These are phyloP conservation scores for Drosophila parthenogenetica DNA, from an alignment of 2,888 invertebrate species.

Conservation along the genomic window DNA sequence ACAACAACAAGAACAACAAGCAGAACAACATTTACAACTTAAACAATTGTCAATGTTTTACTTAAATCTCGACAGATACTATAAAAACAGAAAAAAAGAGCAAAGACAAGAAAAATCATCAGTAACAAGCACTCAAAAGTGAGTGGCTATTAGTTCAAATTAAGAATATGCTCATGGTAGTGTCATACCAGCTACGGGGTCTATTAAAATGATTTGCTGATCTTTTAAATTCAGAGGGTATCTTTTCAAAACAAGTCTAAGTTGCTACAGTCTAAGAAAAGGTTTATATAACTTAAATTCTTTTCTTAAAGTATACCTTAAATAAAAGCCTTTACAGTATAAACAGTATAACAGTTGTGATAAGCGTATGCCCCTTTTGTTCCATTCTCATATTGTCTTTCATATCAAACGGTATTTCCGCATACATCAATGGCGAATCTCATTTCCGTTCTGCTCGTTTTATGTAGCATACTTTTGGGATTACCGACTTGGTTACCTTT, in stretches of 20 bases:
- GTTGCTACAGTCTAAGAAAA: too few species aligned
- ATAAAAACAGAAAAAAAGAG: slow-evolving; percentile 25
- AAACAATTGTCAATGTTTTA: slow-evolving; percentile 73
- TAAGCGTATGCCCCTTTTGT: neutral
- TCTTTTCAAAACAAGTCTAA: neutral
- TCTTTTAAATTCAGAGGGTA: neutral
- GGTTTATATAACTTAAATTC: neutral
- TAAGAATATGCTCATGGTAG: slow-evolving; percentile 6
- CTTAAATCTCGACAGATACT: slow-evolving; percentile 54
- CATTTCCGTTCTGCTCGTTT: slow-evolving; percentile 11
- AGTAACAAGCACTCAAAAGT: slow-evolving; percentile 40
- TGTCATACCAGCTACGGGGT: neutral
- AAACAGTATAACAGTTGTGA: neutral
- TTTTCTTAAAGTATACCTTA: too few species aligned
- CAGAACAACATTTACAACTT: slow-evolving; percentile 15
- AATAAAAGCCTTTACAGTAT: too few species aligned
- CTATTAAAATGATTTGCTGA: neutral
- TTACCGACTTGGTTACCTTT: slow-evolving; percentile 14
- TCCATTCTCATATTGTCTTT: neutral
- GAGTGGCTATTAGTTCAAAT: slow-evolving; percentile 42
- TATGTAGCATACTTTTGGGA: slow-evolving; percentile 15
- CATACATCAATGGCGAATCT: neutral
- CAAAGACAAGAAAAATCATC: slow-evolving; percentile 34
- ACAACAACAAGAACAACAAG: slow-evolving; percentile 21
- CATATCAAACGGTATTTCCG: neutral